Percentiles rank a stretch among this genome's conserved stretches.
phyloP scores from a whole-genome alignment of 2,113 vertebrate species.

The Otocyon megalotis region DNA sequence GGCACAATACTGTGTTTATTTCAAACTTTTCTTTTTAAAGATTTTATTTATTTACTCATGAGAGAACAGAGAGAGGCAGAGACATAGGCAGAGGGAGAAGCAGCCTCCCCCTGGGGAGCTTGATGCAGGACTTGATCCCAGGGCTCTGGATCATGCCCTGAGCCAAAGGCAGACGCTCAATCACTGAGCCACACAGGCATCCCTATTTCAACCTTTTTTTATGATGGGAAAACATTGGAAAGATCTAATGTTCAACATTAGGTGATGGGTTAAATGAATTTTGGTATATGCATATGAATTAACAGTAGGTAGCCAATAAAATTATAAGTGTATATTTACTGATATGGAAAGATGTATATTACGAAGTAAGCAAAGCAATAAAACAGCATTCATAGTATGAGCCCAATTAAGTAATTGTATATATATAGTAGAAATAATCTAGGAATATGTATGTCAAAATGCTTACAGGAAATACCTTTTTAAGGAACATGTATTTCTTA shows the following conservation, averaged over 20 bases:
- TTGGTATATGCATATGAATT: not conserved
- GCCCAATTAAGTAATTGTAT: not conserved
- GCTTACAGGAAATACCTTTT: constrained; percentile 13
- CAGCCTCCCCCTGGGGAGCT: no score
- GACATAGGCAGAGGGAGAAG: no score
- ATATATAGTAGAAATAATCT: not conserved
- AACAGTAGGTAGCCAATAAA: not conserved
- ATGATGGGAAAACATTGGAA: not conserved
- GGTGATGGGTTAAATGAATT: constrained; percentile 13
- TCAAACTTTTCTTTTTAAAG: not conserved
- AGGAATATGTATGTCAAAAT: not conserved
- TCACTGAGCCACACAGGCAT: no score
- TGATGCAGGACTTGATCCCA: no score
- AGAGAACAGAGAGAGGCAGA: no score
- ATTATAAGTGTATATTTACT: constrained; percentile 24
- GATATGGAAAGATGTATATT: constrained; percentile 38
- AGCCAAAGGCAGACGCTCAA: no score
- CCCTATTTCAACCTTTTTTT: not conserved
- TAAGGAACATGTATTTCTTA: constrained; percentile 21
- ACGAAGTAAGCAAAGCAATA: constrained; percentile 27
- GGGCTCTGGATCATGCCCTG: no score
- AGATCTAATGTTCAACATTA: constrained; percentile 23
- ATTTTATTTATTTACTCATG: no score
- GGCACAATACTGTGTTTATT: not conserved
- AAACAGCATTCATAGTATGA: constrained; percentile 24